phyloP scores from a whole-genome alignment of 2,797 vertebrate genomes.

The Todus mexicanus region DNA sequence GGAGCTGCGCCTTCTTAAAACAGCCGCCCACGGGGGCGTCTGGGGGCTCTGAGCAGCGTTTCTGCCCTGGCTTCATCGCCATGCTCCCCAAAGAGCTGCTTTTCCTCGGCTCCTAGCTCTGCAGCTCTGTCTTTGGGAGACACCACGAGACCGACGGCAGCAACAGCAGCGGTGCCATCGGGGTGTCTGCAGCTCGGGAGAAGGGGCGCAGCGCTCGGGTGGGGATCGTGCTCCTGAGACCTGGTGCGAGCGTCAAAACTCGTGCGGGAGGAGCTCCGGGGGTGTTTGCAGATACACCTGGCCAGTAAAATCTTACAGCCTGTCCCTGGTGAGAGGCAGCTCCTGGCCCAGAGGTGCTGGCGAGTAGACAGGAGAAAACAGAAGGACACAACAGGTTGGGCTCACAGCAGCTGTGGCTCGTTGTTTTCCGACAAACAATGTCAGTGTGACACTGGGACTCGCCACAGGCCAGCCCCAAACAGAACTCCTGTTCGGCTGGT shows the following conservation, averaged over 20 bases:
- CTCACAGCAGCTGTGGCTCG: neutral
- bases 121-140: constrained; percentile 44
- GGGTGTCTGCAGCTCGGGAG: neutral
- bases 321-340: neutral
- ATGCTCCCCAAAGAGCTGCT: neutral
- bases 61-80: neutral
- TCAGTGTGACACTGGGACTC: neutral
- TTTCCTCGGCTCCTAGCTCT: neutral
- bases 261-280: rapidly evolving
- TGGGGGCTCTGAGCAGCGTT: neutral
- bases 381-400: neutral
- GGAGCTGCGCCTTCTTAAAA: neutral
- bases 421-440: neutral
- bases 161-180: constrained; percentile 12
- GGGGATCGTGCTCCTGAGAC: rapidly evolving
- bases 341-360: neutral
- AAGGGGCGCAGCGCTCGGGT: rapidly evolving
- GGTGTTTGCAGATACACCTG: rapidly evolving
- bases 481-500: neutral
- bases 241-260: rapidly evolving
- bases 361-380: neutral
- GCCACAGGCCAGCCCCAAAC: neutral
- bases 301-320: neutral
- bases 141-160: constrained; percentile 2
- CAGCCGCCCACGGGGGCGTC: neutral